Conservation (phyloP, 2,888 invertebrate genomes). For the Cheilosia grossa region DNA sequence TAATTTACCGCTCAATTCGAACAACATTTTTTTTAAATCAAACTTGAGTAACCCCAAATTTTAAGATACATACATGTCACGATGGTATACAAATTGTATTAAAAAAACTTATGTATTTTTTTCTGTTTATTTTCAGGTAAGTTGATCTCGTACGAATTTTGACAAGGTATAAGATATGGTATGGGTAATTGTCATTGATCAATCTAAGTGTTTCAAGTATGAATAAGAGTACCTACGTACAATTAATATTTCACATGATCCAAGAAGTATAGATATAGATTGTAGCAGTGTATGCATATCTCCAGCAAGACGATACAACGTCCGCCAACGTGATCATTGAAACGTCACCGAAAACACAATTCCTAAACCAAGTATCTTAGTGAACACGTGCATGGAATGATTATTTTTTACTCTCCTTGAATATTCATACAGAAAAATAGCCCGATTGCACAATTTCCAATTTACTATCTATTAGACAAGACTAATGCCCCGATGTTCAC, state of each 20-base stretch:
- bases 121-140: slow-evolving; percentile 35
- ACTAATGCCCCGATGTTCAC: background rate
- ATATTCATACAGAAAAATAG: background rate
- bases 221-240: too few relatives aligned
- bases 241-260: too few relatives aligned
- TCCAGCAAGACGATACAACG: background rate
- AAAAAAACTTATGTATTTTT: background rate
- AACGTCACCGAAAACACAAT: slow-evolving; percentile 20
- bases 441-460: slow-evolving; percentile 37
- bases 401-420: background rate
- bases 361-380: slow-evolving; percentile 12
- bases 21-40: too few relatives aligned
- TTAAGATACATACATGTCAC: too few relatives aligned
- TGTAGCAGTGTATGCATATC: background rate
- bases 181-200: too few relatives aligned
- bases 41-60: too few relatives aligned
- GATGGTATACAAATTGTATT: background rate
- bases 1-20: too few relatives aligned
- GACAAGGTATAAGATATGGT: too few relatives aligned
- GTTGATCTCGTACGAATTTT: background rate
- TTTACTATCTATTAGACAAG: slow-evolving; percentile 35
- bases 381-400: slow-evolving; percentile 32
- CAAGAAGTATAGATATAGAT: too few relatives aligned
- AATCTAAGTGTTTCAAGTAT: too few relatives aligned
- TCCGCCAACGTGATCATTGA: slow-evolving; percentile 26